Evolutionary conservation across 2,113 vertebrate species (phyloP).

Genomic region (Caloenas nicobarica): DNA sequence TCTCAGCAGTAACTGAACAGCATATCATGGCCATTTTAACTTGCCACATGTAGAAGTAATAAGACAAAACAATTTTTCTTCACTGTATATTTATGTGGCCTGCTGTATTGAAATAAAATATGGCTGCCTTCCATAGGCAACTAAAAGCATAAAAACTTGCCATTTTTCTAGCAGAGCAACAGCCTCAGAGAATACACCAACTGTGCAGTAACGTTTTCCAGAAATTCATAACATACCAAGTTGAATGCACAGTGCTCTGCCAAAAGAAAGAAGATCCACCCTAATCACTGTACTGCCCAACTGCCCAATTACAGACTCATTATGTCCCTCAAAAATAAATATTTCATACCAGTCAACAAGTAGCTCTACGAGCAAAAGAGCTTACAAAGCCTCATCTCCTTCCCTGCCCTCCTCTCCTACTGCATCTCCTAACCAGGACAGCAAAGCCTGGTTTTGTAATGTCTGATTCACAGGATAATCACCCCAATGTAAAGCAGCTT

Average conservation of each 20-base stretch:
- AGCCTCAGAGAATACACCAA: conserved; percentile 31
- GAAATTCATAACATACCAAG: background rate
- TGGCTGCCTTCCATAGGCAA: background rate
- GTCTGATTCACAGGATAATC: background rate
- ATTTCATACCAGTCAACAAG: background rate
- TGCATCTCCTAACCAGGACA: background rate
- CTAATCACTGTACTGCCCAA: background rate
- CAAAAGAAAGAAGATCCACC: background rate
- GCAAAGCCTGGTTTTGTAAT: background rate
- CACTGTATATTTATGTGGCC: background rate
- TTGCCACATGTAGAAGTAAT: background rate
- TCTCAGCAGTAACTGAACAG: background rate
- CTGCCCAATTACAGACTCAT: background rate
- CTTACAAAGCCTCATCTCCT: background rate
- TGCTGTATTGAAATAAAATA: conserved; percentile 28
- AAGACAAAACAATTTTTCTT: background rate
- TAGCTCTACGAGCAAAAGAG: background rate
- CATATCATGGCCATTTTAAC: background rate
- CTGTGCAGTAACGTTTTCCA: background rate
- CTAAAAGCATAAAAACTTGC: background rate
- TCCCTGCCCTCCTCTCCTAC: background rate
- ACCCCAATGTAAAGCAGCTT: background rate
- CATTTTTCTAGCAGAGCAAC: background rate
- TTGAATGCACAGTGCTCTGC: background rate
- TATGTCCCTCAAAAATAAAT: background rate